phyloP scores from a whole-genome alignment of 2,113 vertebrate species.

The Dromas ardeola region DNA sequence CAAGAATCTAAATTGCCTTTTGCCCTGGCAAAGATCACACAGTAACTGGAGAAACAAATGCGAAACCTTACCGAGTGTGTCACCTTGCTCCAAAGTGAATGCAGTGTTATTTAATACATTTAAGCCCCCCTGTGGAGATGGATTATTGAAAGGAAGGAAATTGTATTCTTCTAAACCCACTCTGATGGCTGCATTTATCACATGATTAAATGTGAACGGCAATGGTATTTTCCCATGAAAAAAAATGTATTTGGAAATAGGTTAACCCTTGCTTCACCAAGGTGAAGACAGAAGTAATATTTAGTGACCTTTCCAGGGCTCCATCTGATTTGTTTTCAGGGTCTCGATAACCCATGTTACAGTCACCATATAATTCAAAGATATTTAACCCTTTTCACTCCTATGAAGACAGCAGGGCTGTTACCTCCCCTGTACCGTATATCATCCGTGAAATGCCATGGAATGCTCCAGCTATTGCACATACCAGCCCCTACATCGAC shows the following conservation, averaged over 20 bases:
- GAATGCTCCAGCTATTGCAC: not conserved
- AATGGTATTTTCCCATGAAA: not conserved
- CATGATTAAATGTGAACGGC: conserved; percentile 15
- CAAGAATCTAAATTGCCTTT: not conserved
- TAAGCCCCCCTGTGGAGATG: not conserved
- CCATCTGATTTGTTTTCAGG: not conserved
- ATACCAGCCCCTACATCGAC: not conserved
- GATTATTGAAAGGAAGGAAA: conserved; percentile 61
- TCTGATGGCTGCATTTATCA: conserved; percentile 52
- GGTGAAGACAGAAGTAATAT: not conserved
- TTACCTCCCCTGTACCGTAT: rapidly evolving
- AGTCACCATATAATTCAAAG: not conserved
- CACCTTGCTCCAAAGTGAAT: conserved; percentile 60
- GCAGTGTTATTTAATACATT: conserved; percentile 58
- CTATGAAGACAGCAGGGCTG: not conserved
- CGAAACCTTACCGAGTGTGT: conserved; percentile 15
- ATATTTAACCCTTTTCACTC: not conserved
- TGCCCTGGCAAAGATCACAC: not conserved
- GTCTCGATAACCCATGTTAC: not conserved
- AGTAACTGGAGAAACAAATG: conserved; percentile 36
- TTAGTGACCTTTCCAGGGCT: not conserved
- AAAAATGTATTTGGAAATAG: not conserved
- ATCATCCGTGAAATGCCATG: not conserved
- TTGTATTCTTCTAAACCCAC: conserved; percentile 49
- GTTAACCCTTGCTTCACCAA: not conserved